Evolutionary conservation across 2,113 vertebrate genomes (phyloP), one percentile per base, ranked within the genome.

Genomic region (Reinhardtius hippoglossoides): DNA sequence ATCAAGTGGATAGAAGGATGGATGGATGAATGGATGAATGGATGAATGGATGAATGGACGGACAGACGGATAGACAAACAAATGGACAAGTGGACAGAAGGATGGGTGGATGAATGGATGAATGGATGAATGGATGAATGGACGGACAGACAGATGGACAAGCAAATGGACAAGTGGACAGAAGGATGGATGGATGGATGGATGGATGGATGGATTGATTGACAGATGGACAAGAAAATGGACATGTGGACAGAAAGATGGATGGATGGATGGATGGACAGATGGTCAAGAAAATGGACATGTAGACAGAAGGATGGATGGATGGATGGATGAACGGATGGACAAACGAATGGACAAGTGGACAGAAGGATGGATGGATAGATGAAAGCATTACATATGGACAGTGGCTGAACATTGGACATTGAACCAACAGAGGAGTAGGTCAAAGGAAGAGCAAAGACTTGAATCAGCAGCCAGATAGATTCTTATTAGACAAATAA

Each of bases 391-490:
- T 15, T 42, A 42, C 12, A 42, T 12, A 42, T 42, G 12, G 46
- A 50, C 21, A 15, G 27, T n/a, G 42, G 52, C 65, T 79, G 68
- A 23, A 76, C 71, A 35, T 23, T 16, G 50, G 50, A 37, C 21
- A 44, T 16, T 35, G 44, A 20, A 70, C 40, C 42, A 40, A 40
- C 1, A 20, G 10, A 65, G n/a, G n/a, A 71, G 16, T 1, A 12
- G 42, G 62, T 70, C 65, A 59, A 31, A 72, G 20, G 23, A 40
- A 73, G 56, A 18, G 13, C 12, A 64, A 56, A 44, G 66, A 59
- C 5, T 12, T 65, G 20, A 27, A 65, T 27, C n/a, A 35, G 42
- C 26, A 56, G 20, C 13, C 8, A 21, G 1, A 60, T 23, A 8
- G 4, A 68, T n/a, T 67, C 5, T 55, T 73, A 44, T n/a, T 26